These are phyloP conservation scores for Cantharis rufa DNA, from an alignment of 2,888 invertebrate species.

Conservation along the genomic window DNA sequence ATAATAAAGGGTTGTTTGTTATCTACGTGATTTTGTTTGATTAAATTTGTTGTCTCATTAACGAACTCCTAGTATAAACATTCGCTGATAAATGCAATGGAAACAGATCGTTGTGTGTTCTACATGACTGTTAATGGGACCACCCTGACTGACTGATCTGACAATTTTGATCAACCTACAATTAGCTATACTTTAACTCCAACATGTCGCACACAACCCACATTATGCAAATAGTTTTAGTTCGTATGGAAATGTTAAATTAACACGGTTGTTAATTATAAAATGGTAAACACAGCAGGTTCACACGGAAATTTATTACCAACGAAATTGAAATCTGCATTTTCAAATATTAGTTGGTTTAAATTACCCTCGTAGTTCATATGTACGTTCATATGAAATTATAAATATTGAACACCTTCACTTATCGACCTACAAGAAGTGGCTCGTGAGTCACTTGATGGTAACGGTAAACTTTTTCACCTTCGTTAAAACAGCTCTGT, in stretches of 20 bases:
- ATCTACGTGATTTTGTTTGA: not conserved
- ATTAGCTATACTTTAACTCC: slow-evolving; percentile 6
- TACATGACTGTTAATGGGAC: slow-evolving; percentile 1
- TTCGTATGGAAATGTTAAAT: not conserved
- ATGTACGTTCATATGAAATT: not conserved
- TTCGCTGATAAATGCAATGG: not conserved
- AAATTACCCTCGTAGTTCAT: not conserved
- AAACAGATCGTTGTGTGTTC: not conserved
- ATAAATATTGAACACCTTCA: not conserved
- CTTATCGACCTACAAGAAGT: not conserved
- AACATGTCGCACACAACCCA: slow-evolving; percentile 11
- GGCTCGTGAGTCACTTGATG: slow-evolving; percentile 8
- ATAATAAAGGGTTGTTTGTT: not conserved
- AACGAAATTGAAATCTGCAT: not conserved
- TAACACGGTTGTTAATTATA: not conserved
- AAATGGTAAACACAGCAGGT: not conserved
- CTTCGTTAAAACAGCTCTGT: not conserved
- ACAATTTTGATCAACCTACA: slow-evolving; percentile 13
- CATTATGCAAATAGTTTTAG: not conserved
- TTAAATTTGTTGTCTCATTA: not conserved
- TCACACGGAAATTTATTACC: not conserved
- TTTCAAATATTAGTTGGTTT: not conserved
- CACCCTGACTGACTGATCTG: slow-evolving; percentile 14
- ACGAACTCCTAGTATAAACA: not conserved
- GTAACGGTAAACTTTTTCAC: slow-evolving; percentile 4